Base-by-base conservation (phyloP, 2,113 vertebrate genomes). In the Ammospiza caudacuta region DNA sequence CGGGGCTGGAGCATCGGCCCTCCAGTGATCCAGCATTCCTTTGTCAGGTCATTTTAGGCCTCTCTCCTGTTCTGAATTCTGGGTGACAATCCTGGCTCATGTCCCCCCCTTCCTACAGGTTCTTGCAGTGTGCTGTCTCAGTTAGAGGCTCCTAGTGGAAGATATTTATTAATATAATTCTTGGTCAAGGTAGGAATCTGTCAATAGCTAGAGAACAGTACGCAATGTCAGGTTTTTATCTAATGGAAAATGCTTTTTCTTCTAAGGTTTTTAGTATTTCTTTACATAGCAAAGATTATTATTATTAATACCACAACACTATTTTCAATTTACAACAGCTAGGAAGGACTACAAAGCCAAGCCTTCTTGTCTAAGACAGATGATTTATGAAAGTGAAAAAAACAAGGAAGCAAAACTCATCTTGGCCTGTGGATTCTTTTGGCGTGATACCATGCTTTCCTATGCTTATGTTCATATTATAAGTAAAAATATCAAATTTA, bases 161-260 rank as follows among this genome's bases (percentile, higher is more conserved):
- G 68, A 39, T 27, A 54, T 66, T 80, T 83, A 84, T 93, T 93
- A 88, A 93, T 88, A 46, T 51, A 83, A 88, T 88, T 85, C 63
- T 85, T 90, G 92, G 75, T 51, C 75, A 93, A 82, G 54, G 58
- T 49, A 88, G 41, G n/a, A 61, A 57, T 55, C 41, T 80, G 75
- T 77, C 94, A 93, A 54, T 55, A 86, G 20, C 83, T 59, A 55
- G 5, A 74, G 28, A 90, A 73, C 4, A 77, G 47, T 8, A 62
- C 54, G 27, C 8, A 46, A 66, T 33, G 17, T 18, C 46, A 62
- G 10, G 5, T 72, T 91, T 51, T 51, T 39, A 24, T 35, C 49
- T 77, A 67, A 54, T 2, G 14, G 28, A 79, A 92, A 96, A 83
- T 28, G 9, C 31, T 80, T 76, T 73, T 58, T 27, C 24, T 73